phyloP scores from a whole-genome alignment of 2,888 invertebrate species.

The Tanytarsus gracilentus region DNA sequence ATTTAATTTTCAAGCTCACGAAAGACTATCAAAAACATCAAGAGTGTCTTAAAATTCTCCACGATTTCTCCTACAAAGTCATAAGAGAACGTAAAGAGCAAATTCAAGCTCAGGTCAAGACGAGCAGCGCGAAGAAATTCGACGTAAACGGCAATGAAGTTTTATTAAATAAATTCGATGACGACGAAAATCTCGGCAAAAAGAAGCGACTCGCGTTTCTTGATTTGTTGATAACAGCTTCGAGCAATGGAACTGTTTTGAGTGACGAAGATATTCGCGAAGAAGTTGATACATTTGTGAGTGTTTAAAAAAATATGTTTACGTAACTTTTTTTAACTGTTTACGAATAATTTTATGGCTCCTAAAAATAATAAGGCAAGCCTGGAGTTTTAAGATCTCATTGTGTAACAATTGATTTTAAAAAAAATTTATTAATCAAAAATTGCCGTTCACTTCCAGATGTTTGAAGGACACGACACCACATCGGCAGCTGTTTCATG shows the following conservation, averaged over 20 bases:
- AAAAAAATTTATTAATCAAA: no score
- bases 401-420: no score
- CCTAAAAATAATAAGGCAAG: no score
- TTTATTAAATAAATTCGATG: slow-evolving; percentile 12
- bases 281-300: slow-evolving; percentile 55
- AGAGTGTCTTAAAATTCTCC: slow-evolving; percentile 43
- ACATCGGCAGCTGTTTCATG: slow-evolving; percentile 44
- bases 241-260: slow-evolving; percentile 45
- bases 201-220: slow-evolving; percentile 51
- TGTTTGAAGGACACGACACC: slow-evolving; percentile 40
- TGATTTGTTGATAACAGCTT: slow-evolving; percentile 49
- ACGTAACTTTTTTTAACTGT: no score
- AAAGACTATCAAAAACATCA: slow-evolving; percentile 48
- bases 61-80: slow-evolving; percentile 45
- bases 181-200: slow-evolving; percentile 36
- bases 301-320: no score
- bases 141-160: slow-evolving; percentile 1
- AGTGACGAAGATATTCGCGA: slow-evolving; percentile 47
- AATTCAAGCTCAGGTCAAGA: slow-evolving; percentile 31
- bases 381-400: no score
- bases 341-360: no score
- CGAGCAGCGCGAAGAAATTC: slow-evolving; percentile 31
- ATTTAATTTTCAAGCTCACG: slow-evolving; percentile 51
- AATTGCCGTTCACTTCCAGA: background rate
- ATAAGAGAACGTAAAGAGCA: slow-evolving; percentile 45